These are phyloP conservation scores for Columbina picui DNA, from an alignment of 2,113 vertebrate genomes.

Conservation along the genomic window DNA sequence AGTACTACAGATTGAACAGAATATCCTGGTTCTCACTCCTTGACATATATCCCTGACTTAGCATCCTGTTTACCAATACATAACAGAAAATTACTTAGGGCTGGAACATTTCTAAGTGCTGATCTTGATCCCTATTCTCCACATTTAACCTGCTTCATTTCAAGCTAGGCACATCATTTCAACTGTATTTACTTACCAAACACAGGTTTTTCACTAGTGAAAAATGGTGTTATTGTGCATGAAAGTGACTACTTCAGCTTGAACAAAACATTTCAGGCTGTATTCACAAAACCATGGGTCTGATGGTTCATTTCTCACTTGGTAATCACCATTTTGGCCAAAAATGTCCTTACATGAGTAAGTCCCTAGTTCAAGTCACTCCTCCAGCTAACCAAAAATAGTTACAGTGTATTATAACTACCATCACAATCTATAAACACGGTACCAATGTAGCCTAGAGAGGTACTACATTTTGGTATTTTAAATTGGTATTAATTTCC, in stretches of 20 bases:
- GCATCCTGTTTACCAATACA: not conserved
- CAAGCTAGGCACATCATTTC: not conserved
- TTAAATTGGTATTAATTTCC: not conserved
- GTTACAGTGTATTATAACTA: not conserved
- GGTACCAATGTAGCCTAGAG: not conserved
- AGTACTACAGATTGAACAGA: not conserved
- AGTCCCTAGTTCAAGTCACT: not conserved
- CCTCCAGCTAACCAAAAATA: not conserved
- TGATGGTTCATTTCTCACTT: not conserved
- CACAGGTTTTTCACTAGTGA: not conserved
- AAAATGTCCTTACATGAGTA: not conserved
- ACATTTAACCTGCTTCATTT: not conserved
- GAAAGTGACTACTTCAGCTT: not conserved
- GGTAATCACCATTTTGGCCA: not conserved
- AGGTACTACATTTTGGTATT: not conserved
- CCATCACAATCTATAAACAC: not conserved
- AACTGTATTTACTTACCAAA: not conserved
- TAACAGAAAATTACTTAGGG: not conserved
- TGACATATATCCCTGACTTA: not conserved
- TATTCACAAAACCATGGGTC: not conserved
- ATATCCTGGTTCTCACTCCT: not conserved
- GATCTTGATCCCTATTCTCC: not conserved
- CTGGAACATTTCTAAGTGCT: not conserved
- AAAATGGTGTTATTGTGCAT: not conserved
- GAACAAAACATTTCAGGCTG: not conserved